Percentiles rank a stretch among this genome's conserved stretches.
These are phyloP conservation scores for Zygothrica quintamaculata DNA, from an alignment of 2,888 invertebrate genomes.

Conservation along the genomic window DNA sequence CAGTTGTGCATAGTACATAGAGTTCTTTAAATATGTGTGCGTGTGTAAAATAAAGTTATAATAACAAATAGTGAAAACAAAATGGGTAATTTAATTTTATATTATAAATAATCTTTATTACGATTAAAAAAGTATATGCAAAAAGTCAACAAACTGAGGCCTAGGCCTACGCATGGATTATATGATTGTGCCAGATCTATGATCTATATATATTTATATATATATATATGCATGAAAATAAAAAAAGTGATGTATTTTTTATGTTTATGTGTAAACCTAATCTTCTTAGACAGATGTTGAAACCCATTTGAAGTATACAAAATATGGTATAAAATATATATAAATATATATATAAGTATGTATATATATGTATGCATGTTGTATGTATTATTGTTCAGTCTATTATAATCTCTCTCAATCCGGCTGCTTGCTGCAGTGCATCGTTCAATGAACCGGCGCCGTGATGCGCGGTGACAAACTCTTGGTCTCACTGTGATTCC, in stretches of 20 bases:
- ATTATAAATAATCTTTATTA: slow-evolving; percentile 36
- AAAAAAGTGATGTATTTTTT: slow-evolving; percentile 36
- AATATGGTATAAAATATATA: slow-evolving; percentile 46
- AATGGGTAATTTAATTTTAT: slow-evolving; percentile 49
- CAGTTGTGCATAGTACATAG: slow-evolving; percentile 37
- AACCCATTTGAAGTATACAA: slow-evolving; percentile 72
- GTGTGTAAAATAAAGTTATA: neutral
- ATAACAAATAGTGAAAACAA: too few species aligned
- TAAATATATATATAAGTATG: slow-evolving; percentile 17
- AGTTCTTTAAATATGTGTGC: slow-evolving; percentile 38
- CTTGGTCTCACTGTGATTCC: slow-evolving; percentile 76
- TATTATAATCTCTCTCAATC: slow-evolving; percentile 77
- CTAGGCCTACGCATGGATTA: slow-evolving; percentile 21
- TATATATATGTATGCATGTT: slow-evolving; percentile 26
- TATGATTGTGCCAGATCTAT: slow-evolving; percentile 33
- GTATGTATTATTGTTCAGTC: slow-evolving; percentile 69
- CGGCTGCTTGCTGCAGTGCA: slow-evolving; percentile 46
- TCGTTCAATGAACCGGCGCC: slow-evolving; percentile 79
- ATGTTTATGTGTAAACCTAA: slow-evolving; percentile 56
- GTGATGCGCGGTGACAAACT: slow-evolving; percentile 80
- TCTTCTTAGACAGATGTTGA: slow-evolving; percentile 77
- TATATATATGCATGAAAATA: slow-evolving; percentile 23
- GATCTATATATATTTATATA: slow-evolving; percentile 21
- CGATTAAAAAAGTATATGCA: slow-evolving; percentile 2
- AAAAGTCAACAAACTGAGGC: slow-evolving; percentile 43